Evolutionary conservation across 2,113 vertebrate genomes (phyloP).

Genomic region (Strix aluco): DNA sequence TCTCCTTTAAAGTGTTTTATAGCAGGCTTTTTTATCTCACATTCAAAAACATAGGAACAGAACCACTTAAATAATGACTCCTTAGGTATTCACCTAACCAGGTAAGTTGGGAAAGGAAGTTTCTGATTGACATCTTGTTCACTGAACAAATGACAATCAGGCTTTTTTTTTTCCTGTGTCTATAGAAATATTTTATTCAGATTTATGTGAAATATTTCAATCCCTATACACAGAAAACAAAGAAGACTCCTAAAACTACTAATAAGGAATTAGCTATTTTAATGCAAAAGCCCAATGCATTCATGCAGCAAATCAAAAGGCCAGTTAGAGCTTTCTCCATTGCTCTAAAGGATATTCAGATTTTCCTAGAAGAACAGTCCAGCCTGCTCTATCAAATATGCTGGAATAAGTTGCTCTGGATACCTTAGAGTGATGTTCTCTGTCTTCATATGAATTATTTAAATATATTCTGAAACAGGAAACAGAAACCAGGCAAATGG

Average conservation of each 20-base stretch:
- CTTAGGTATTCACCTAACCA: background rate
- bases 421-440: background rate
- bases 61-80: background rate
- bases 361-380: background rate
- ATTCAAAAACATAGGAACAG: background rate
- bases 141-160: background rate
- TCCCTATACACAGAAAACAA: background rate
- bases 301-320: background rate
- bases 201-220: background rate
- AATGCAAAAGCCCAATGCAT: background rate
- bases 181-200: background rate
- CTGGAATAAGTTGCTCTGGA: background rate
- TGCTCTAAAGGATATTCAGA: background rate
- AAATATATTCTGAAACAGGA: background rate
- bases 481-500: background rate
- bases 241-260: background rate
- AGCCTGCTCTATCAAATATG: background rate
- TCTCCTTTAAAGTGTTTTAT: background rate
- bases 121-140: background rate
- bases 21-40: background rate
- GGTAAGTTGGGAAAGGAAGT: background rate
- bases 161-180: background rate
- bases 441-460: background rate
- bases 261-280: background rate
- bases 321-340: background rate